phyloP scores from a whole-genome alignment of 2,113 vertebrate species.

The Platichthys stellatus region DNA sequence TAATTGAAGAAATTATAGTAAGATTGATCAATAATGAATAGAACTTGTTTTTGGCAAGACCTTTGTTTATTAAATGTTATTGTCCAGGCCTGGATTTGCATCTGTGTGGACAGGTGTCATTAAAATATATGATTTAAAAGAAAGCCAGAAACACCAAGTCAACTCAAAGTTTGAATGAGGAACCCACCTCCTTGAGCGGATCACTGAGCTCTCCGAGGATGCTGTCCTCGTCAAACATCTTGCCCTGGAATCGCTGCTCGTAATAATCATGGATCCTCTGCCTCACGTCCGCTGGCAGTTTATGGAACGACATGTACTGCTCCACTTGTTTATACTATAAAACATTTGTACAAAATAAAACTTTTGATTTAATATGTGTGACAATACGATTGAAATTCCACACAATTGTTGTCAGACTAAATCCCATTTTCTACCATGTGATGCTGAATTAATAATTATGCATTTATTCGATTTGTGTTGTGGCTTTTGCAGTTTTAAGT shows the following conservation, averaged over 20 bases:
- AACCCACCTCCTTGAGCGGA: slow-evolving; percentile 94
- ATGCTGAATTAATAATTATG: slow-evolving; percentile 42
- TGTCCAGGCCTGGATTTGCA: not conserved
- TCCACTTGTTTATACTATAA: slow-evolving; percentile 97
- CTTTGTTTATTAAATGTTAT: not conserved
- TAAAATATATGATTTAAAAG: too few relatives aligned
- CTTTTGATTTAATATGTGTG: slow-evolving; percentile 16
- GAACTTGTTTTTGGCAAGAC: not conserved
- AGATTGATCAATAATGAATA: too few relatives aligned
- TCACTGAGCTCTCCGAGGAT: slow-evolving; percentile 97
- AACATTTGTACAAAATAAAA: slow-evolving; percentile 49
- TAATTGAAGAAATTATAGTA: too few relatives aligned
- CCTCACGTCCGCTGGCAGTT: slow-evolving; percentile 93
- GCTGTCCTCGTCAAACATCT: slow-evolving; percentile 97
- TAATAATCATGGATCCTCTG: slow-evolving; percentile 99
- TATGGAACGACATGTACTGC: slow-evolving; percentile 99
- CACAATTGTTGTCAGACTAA: slow-evolving; percentile 20
- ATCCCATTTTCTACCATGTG: slow-evolving; percentile 59
- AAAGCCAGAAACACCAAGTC: not conserved
- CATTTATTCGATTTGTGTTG: slow-evolving; percentile 38
- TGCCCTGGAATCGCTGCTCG: slow-evolving; percentile 97
- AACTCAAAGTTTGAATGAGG: not conserved
- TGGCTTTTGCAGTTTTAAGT: slow-evolving; percentile 46
- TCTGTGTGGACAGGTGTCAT: not conserved
- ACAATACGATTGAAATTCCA: not conserved